Percentiles rank a stretch among this genome's conserved stretches.
phyloP scores from a whole-genome alignment of 2,113 vertebrate genomes.

The Fukomys damarensis region DNA sequence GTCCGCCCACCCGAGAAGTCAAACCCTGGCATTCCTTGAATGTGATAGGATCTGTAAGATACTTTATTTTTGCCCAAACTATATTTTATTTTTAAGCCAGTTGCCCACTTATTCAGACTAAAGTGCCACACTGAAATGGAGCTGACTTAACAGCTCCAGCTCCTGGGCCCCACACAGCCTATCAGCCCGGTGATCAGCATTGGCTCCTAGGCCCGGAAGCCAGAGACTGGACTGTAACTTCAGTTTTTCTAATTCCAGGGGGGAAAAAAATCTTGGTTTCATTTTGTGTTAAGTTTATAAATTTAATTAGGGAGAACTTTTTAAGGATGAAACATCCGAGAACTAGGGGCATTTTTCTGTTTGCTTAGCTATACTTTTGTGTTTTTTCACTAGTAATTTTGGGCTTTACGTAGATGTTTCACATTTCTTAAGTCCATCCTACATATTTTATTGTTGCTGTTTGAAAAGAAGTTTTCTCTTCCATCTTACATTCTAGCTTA shows the following conservation, averaged over 20 bases:
- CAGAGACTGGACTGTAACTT: background rate
- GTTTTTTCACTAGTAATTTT: background rate
- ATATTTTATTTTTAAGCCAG: conserved; percentile 3
- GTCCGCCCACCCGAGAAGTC: background rate
- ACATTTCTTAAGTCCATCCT: background rate
- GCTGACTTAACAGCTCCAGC: background rate
- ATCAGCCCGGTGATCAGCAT: background rate
- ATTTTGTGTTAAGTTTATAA: conserved; percentile 10
- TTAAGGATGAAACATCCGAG: background rate
- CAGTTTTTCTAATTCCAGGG: background rate
- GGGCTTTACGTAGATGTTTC: background rate
- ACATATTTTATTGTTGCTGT: background rate
- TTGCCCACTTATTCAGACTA: background rate
- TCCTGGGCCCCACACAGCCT: background rate
- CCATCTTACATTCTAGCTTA: conserved; percentile 7
- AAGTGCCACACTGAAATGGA: conserved; percentile 8
- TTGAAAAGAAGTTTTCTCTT: conserved; percentile 3
- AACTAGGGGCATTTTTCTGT: background rate
- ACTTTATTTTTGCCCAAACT: conserved; percentile 29
- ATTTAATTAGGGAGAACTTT: background rate
- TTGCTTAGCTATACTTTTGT: background rate
- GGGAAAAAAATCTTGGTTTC: background rate
- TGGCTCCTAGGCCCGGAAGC: background rate
- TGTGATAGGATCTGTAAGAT: background rate
- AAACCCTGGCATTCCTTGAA: background rate